Base-by-base conservation (phyloP, 2,113 vertebrate genomes). In the Acrocephalus arundinaceus region DNA sequence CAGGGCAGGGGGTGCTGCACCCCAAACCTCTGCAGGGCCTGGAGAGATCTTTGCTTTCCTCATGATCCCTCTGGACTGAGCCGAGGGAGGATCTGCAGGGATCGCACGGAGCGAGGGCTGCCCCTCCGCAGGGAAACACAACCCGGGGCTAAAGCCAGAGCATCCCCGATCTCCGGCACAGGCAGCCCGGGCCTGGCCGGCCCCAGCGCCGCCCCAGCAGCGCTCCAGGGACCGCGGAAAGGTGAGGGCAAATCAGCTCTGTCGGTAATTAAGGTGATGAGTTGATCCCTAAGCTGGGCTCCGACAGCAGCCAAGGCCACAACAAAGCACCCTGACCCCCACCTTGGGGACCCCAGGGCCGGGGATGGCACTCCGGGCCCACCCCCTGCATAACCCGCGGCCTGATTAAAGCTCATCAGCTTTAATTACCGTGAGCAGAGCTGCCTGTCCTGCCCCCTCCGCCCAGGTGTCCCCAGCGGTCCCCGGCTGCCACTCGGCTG, bases 121-220 rank as follows among this genome's bases (percentile, higher is more conserved):
- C 6, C 1, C 1, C 19, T n/a, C 22, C 17, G 3, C 24, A 3
- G 5, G 0, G 6, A n/a, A 76, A 35, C 35, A 16, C 24, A 0
- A 5, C 1, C 23, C 1, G 0, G 51, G 21, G 7, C 14, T 10
- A 0, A 33, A 31, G 0, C 72, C 20, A 3, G 33, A 24, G 22
- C 72, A 23, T 4, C 39, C 9, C 57, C 18, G 0, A 1, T 0
- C 7, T 9, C 45, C 75, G 1, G 4, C 8, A 3, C 8, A 1
- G 22, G 31, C 24, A 48, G 30, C 70, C 48, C 5, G 85, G 76
- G 37, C 10, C 13, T 7, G 78, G 12, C 55, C 6, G 0, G 8
- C 7, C 57, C 79, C 39, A 5, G 24, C 31, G 49, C n/a, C 5
- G 0, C 7, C 54, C 39, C 89, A 18, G 45, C 33, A 35, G 6